A percentile compares a stretch with the other conserved stretches of the same genome.
Conservation (phyloP, 2,113 vertebrate species). For the Phaetusa simplex region DNA sequence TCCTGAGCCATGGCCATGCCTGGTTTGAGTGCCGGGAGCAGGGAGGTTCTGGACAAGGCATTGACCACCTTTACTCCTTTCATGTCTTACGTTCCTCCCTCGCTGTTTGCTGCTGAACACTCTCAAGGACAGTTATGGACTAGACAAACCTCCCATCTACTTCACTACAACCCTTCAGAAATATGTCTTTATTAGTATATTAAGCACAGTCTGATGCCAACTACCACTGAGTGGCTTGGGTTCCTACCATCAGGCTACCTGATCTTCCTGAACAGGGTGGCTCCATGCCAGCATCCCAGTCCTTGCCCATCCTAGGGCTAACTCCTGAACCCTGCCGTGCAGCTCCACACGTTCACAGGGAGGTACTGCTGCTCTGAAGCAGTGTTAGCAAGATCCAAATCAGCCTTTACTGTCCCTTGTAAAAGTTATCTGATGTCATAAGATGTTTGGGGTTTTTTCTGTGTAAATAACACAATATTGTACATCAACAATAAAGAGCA, state of each 20-base stretch:
- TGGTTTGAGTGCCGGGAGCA: not conserved
- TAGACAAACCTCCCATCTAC: not conserved
- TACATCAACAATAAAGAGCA: not conserved
- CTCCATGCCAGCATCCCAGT: not conserved
- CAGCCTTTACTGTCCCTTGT: not conserved
- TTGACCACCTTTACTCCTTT: not conserved
- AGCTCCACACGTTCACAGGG: not conserved
- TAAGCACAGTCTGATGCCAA: not conserved
- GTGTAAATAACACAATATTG: not conserved
- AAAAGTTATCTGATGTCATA: not conserved
- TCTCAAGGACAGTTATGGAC: not conserved
- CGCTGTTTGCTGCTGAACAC: not conserved
- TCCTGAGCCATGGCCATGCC: not conserved
- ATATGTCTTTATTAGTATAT: not conserved
- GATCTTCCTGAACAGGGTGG: not conserved
- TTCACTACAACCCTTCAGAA: not conserved
- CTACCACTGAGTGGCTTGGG: not conserved
- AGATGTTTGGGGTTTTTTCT: not conserved
- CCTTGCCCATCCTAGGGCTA: not conserved
- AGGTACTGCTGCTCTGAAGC: not conserved
- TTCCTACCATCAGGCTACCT: not conserved
- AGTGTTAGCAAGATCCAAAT: not conserved
- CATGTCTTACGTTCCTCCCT: not conserved
- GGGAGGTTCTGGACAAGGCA: not conserved
- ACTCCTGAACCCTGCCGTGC: not conserved